Evolutionary conservation across 2,888 invertebrate genomes (phyloP), one percentile per base, ranked within the genome.

Genomic region (Hyles lineata): DNA sequence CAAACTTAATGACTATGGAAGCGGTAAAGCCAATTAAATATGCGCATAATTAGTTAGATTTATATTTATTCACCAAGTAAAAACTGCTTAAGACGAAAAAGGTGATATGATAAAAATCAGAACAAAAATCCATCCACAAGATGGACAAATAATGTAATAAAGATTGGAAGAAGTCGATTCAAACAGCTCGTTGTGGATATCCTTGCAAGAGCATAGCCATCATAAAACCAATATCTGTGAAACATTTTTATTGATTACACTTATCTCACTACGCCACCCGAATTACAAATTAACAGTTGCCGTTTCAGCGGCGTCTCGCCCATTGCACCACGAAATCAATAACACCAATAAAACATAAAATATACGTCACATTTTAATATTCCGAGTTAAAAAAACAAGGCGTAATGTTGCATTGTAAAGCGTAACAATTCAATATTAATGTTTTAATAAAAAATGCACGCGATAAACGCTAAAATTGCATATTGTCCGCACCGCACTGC

Each of bases 391-490:
- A 15, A 32, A 61, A 61, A 29, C 43, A 29, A 32, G 17, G 29
- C 29, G 61, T 29, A 61, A 61, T 29, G 29, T 29, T 25, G 25
- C 19, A 60, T 60, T 29, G 61, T 29, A 29, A 29, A 29, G 19
- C 25, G 19, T 29, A 61, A 29, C 19, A 32, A 62, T 32, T 50
- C n/a, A 67, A 9, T 50, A 50, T 43, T 67, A 43, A 43, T 43
- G 35, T 32, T 2, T 21, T 23, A 15, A 50, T 67, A 62, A 17
- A 35, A 62, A 62, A 62, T 62, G 9, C 62, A 62, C 62, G 32
- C 35, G 62, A 62, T n/a, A 62, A 32, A 62, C 19, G 32, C 19
- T 35, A 35, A n/a, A 35, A 62, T 62, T 55, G n/a, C 55, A 55
- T 55, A 55, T 55, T 55, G 55, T 55, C 55, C 17, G 72, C 35